These are phyloP conservation scores for Poecile atricapillus DNA, from an alignment of 2,113 vertebrate genomes.

Conservation along the genomic window DNA sequence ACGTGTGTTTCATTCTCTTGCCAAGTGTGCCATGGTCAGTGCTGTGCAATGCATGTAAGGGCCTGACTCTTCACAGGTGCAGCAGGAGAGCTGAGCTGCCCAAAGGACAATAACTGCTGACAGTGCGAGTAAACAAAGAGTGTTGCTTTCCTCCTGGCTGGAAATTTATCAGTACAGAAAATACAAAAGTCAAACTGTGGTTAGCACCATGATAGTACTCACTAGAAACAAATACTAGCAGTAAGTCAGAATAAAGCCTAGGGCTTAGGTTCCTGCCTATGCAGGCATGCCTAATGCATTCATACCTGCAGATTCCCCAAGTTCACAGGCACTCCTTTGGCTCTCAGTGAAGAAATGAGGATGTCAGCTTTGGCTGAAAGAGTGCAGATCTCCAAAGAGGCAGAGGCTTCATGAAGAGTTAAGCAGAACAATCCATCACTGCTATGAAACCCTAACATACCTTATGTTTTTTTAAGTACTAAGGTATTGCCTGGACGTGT, in stretches of 20 bases:
- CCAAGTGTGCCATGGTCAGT: neutral
- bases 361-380: neutral
- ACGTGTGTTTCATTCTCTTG: neutral
- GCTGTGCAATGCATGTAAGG: neutral
- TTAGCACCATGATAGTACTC: neutral
- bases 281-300: neutral
- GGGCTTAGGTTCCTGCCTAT: neutral
- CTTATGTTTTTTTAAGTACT: neutral
- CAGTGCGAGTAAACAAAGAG: neutral
- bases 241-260: neutral
- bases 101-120: neutral
- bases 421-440: neutral
- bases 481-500: neutral
- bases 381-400: neutral
- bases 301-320: fast-evolving
- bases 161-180: neutral
- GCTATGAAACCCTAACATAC: neutral
- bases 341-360: neutral
- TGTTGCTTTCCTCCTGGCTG: neutral
- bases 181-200: neutral
- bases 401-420: neutral
- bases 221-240: neutral
- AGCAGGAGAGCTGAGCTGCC: neutral
- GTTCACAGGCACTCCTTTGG: neutral
- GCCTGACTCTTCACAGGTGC: neutral